Evolutionary conservation across 1,140 invertebrate genomes (phyloP).

Genomic region (Elymnias hypermnestra): DNA sequence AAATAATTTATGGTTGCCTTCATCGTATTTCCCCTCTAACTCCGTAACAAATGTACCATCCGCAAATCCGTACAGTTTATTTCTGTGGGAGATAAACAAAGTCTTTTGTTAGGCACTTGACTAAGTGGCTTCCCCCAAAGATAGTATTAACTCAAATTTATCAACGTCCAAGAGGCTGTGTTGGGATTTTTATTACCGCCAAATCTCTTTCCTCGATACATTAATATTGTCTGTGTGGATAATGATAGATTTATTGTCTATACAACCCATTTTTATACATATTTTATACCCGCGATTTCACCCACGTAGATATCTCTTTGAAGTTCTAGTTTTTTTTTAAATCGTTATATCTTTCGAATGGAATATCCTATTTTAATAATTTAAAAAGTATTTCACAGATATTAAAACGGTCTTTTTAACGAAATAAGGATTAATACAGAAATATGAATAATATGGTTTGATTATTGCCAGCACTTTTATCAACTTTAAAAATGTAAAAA

Average conservation of each 20-base stretch:
- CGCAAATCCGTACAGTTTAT: slow-evolving; percentile 10
- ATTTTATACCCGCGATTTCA: no score
- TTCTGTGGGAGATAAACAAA: slow-evolving; percentile 7
- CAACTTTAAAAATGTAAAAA: no score
- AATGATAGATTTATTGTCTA: slow-evolving; percentile 6
- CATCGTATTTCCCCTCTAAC: not conserved
- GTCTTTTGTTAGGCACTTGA: slow-evolving; percentile 10
- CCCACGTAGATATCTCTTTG: no score
- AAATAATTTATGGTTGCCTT: slow-evolving; percentile 2
- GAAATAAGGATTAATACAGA: no score
- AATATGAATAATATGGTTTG: no score
- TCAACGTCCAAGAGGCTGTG: slow-evolving; percentile 11
- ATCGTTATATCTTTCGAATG: no score
- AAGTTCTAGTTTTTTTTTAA: no score
- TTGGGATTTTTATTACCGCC: slow-evolving; percentile 16
- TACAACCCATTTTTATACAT: not conserved
- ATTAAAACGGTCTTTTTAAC: no score
- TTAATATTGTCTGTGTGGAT: slow-evolving; percentile 14
- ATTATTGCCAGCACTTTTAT: no score
- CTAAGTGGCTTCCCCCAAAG: slow-evolving; percentile 11
- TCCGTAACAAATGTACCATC: slow-evolving; percentile 5
- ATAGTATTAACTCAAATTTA: slow-evolving; percentile 21
- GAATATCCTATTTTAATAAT: no score
- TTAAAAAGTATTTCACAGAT: no score
- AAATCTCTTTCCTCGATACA: slow-evolving; percentile 8